phyloP scores from a whole-genome alignment of 1,140 invertebrate genomes.

The Anoplophora glabripennis region DNA sequence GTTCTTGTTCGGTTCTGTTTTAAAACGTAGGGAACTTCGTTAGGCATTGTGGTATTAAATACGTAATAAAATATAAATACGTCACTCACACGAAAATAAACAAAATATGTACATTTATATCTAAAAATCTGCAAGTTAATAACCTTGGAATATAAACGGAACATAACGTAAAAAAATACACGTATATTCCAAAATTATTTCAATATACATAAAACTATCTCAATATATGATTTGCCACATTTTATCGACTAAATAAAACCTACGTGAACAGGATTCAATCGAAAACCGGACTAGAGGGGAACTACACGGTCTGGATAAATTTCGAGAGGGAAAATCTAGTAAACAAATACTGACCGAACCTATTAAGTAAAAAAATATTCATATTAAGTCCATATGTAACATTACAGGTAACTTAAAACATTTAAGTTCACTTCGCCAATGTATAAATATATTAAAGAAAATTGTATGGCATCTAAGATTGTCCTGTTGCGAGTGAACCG shows the following conservation, averaged over 20 bases:
- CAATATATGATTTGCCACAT: background rate
- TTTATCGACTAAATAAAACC: background rate
- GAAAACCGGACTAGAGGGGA: background rate
- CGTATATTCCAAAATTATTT: background rate
- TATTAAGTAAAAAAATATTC: background rate
- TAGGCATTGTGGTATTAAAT: slow-evolving; percentile 21
- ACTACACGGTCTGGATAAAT: background rate
- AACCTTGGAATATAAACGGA: too few relatives aligned
- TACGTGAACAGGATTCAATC: too few relatives aligned
- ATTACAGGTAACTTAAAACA: slow-evolving; percentile 12
- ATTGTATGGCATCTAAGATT: background rate
- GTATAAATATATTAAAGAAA: background rate
- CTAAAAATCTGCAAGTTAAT: background rate
- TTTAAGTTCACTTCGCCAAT: background rate
- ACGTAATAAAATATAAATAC: slow-evolving; percentile 20
- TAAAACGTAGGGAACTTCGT: slow-evolving; percentile 12
- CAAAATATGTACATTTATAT: slow-evolving; percentile 18
- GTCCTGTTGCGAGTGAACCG: background rate
- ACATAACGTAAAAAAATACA: background rate
- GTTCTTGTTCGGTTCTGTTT: background rate
- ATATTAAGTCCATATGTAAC: background rate
- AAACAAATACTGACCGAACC: slow-evolving; percentile 9
- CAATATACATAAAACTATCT: background rate
- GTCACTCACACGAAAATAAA: slow-evolving; percentile 19
- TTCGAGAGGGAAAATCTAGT: background rate